Percentiles rank a stretch among this genome's conserved stretches.
phyloP scores from a whole-genome alignment of 2,113 vertebrate species.

The Xenopus borealis region DNA sequence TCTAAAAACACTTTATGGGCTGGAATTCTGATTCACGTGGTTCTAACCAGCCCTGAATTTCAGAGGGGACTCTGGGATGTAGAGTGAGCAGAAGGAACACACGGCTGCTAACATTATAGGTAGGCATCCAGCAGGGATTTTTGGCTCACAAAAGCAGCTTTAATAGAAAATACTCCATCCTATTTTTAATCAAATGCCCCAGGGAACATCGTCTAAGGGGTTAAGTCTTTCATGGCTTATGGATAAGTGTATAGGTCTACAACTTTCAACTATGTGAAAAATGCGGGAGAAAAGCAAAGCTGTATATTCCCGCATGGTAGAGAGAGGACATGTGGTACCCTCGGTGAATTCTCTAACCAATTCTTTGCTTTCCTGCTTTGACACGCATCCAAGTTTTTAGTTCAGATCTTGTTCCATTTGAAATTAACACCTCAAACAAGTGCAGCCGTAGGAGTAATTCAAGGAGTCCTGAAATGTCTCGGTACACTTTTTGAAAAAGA shows the following conservation, averaged over 20 bases:
- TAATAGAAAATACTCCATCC: not conserved
- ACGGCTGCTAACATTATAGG: not conserved
- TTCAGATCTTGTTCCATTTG: conserved; percentile 46
- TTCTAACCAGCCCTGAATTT: not conserved
- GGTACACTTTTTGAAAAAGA: conserved; percentile 43
- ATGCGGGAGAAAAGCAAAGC: conserved; percentile 9
- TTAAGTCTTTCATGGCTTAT: not conserved
- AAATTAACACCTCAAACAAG: conserved; percentile 47
- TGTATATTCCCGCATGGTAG: conserved; percentile 32
- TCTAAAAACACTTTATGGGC: no score
- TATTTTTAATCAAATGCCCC: not conserved
- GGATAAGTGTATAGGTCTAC: conserved; percentile 11
- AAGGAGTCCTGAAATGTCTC: conserved; percentile 44
- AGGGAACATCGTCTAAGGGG: not conserved
- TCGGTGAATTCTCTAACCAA: conserved; percentile 34
- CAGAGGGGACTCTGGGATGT: not conserved
- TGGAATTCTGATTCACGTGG: no score
- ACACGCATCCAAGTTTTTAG: conserved; percentile 35
- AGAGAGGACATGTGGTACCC: conserved; percentile 28
- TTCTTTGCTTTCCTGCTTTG: conserved; percentile 43
- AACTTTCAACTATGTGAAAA: conserved; percentile 21
- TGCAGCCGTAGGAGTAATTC: conserved; percentile 45
- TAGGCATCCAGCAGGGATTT: no score
- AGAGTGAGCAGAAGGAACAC: not conserved
- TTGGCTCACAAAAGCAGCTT: not conserved